Base-by-base conservation (phyloP, 1,140 invertebrate genomes). In the Eciton burchellii region DNA sequence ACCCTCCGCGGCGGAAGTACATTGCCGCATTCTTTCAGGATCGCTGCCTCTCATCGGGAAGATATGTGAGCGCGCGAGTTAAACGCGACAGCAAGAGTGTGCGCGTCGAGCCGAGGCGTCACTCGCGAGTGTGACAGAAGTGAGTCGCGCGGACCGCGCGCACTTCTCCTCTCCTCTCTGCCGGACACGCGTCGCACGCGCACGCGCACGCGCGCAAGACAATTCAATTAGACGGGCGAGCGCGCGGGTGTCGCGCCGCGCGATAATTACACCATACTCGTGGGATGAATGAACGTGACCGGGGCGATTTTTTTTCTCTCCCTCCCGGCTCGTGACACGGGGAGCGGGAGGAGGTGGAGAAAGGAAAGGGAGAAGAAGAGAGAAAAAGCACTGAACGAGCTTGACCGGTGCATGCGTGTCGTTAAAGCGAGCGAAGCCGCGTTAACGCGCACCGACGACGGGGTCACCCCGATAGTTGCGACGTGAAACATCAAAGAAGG, bases 251-350 rank as follows among this genome's bases (percentile, higher is more conserved):
- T 6, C 35, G 35, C 35, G 35, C 35, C 2, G 43, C 45, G 54
- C 41, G 77, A 81, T 81, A 81, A 81, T 81, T 73, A 73, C 77
- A 54, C n/a, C 29, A 60, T 66, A 56, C 21, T 47, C 35, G 19
- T 68, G 65, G 49, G 45, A 88, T 79, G 86, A 88, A 88, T 60
- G 86, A 85, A 85, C 68, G 72, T 88, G 87, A 79, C 65, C 52
- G 49, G 66, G 29, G 62, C 70, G 60, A n/a, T n/a, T n/a, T n/a
- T 63, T 72, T 74, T 47, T 65, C 57, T 45, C 12, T 82, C 21
- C 73, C 60, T 43, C 57, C 41, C 9, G 60, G 60, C 35, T 74
- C 62, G 54, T 52, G 56, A 62, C 59, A 35, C 70, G 29, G 59
- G 29, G 21, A 19, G 47, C 43, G 14, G 35, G 47, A 6, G 24